Conservation (phyloP, 1,140 invertebrate genomes). For the Atta colombica region DNA sequence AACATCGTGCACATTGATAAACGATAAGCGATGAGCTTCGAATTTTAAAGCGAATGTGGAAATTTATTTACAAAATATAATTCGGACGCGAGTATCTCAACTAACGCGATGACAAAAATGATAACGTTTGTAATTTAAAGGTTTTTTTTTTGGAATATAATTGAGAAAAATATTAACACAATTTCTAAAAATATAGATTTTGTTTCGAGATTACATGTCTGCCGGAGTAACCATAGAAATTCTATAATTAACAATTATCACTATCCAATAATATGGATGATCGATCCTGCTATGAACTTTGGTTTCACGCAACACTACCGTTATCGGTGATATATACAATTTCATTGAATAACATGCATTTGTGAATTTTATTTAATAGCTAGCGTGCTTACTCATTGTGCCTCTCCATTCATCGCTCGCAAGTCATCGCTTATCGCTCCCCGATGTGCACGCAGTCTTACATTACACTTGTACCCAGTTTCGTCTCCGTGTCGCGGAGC, state of each 20-base stretch:
- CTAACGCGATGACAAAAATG: background rate
- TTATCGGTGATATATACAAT: background rate
- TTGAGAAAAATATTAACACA: background rate
- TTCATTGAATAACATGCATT: constrained; percentile 30
- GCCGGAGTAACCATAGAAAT: background rate
- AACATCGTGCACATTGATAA: background rate
- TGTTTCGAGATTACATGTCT: background rate
- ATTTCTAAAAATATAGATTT: background rate
- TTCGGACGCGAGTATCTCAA: background rate
- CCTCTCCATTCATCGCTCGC: background rate
- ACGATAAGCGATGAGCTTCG: constrained; percentile 3
- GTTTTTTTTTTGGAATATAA: background rate
- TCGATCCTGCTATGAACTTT: background rate
- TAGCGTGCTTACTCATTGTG: background rate
- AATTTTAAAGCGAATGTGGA: background rate
- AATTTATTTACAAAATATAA: constrained; percentile 25
- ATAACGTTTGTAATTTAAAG: background rate
- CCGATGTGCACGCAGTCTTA: constrained; percentile 34
- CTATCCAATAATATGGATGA: background rate
- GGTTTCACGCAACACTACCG: background rate
- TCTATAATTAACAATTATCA: background rate
- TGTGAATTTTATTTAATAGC: constrained; percentile 22
- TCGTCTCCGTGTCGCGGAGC: constrained; percentile 30
- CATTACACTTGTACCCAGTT: constrained; percentile 36
- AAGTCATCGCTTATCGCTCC: constrained; percentile 36